Evolutionary conservation across 2,888 invertebrate species (phyloP).

Genomic region (Drosophila neonasuta): DNA sequence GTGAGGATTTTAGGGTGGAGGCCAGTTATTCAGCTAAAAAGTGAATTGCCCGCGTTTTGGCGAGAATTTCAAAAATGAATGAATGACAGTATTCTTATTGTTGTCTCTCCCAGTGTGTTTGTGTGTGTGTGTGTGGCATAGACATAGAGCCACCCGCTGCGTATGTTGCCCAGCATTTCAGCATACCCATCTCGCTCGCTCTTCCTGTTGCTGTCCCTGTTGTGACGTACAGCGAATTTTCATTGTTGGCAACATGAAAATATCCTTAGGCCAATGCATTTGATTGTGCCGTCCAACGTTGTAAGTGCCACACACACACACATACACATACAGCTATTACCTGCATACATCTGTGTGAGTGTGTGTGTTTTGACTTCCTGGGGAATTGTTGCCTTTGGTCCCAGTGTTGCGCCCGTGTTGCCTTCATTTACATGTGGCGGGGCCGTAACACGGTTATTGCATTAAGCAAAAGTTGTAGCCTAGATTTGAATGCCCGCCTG

Average conservation of each 20-base stretch:
- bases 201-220: conserved; percentile 14
- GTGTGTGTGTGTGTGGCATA: conserved; percentile 32
- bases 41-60: conserved; percentile 35
- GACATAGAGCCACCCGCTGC: conserved; percentile 22
- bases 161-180: conserved; percentile 26
- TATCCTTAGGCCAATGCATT: conserved; percentile 68
- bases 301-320: conserved; percentile 31
- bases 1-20: neutral
- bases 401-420: conserved; percentile 37
- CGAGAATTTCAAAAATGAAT: conserved; percentile 29
- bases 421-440: conserved; percentile 65
- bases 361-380: conserved; percentile 64
- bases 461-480: conserved; percentile 74
- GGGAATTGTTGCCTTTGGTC: conserved; percentile 58
- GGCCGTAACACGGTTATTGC: conserved; percentile 72
- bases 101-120: conserved; percentile 16
- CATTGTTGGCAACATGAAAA: conserved; percentile 68
- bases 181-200: neutral
- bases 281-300: conserved; percentile 44
- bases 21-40: conserved; percentile 34
- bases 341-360: conserved; percentile 24
- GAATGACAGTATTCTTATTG: conserved; percentile 41
- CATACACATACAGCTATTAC: conserved; percentile 4
- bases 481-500: conserved; percentile 61
- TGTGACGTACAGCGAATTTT: conserved; percentile 32